Conservation (phyloP, 2,888 invertebrate species). For the Dione vanillae region DNA sequence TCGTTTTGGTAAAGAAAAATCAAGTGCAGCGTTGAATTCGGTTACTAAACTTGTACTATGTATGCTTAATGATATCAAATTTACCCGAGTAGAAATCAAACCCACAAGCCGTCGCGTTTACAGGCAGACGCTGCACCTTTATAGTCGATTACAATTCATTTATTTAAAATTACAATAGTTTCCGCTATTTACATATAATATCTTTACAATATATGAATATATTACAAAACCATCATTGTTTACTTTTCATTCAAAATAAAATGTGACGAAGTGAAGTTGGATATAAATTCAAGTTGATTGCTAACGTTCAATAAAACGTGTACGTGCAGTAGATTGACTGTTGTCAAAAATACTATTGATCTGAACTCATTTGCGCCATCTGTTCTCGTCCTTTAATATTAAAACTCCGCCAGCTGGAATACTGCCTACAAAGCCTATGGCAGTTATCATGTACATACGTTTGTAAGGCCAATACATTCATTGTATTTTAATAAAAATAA, state of each 20-base stretch:
- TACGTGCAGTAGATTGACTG: constrained; percentile 17
- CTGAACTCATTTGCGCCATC: constrained; percentile 21
- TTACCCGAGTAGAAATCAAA: too few species aligned
- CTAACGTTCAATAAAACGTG: constrained; percentile 1
- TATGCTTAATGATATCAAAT: too few species aligned
- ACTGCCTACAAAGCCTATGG: neutral
- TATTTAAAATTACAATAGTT: too few species aligned
- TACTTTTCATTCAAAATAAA: neutral
- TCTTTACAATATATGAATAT: neutral
- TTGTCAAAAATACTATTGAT: constrained; percentile 23
- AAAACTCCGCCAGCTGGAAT: constrained; percentile 29
- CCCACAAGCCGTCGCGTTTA: too few species aligned
- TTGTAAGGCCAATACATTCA: constrained; percentile 22
- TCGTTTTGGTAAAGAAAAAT: too few species aligned
- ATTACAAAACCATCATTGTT: neutral
- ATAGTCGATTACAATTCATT: too few species aligned
- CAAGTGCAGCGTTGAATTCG: too few species aligned
- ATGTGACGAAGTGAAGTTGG: neutral
- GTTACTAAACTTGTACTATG: too few species aligned
- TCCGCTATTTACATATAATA: too few species aligned
- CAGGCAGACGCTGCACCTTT: too few species aligned
- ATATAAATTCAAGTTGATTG: constrained; percentile 9
- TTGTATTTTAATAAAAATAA: constrained; percentile 20
- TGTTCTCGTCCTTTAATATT: constrained; percentile 32
- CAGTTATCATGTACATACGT: neutral